Conservation (phyloP, 2,888 invertebrate genomes). For the Eudemis profundana region DNA sequence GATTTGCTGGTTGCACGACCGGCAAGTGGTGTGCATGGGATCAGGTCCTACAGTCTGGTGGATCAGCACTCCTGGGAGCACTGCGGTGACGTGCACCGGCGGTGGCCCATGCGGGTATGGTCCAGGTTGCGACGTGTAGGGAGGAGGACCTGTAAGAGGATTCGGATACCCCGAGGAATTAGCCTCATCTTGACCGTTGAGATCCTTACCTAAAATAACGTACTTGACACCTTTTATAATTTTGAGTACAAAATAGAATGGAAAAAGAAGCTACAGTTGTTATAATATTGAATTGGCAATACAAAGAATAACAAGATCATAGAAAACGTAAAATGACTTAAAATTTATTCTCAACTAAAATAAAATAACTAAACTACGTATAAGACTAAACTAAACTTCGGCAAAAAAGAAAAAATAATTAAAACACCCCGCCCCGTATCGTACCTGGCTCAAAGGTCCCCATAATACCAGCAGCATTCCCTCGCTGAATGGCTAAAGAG, state of each 20-base stretch:
- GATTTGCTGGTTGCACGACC: slow-evolving; percentile 62
- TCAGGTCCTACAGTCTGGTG: slow-evolving; percentile 28
- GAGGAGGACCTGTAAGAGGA: slow-evolving; percentile 31
- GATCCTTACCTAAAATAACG: slow-evolving; percentile 27
- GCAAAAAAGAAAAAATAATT: too few species aligned
- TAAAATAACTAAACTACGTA: too few species aligned
- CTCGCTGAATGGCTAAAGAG: too few species aligned
- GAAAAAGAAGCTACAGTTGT: slow-evolving; percentile 2
- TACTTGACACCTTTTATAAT: slow-evolving; percentile 2
- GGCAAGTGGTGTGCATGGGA: slow-evolving; percentile 56
- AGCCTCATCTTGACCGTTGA: slow-evolving; percentile 1
- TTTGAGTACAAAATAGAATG: background rate
- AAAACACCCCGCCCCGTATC: too few species aligned
- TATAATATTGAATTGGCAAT: background rate
- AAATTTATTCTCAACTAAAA: too few species aligned
- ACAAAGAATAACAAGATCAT: too few species aligned
- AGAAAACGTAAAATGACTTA: too few species aligned
- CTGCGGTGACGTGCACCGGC: background rate
- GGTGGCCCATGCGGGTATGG: slow-evolving; percentile 9
- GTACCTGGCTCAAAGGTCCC: too few species aligned
- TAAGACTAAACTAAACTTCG: too few species aligned
- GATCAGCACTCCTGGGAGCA: slow-evolving; percentile 23
- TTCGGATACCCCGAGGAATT: background rate
- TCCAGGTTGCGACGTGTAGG: slow-evolving; percentile 12
- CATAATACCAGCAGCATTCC: too few species aligned